Evolutionary conservation across 2,888 invertebrate genomes (phyloP).

Genomic region (Diabrotica balteata): DNA sequence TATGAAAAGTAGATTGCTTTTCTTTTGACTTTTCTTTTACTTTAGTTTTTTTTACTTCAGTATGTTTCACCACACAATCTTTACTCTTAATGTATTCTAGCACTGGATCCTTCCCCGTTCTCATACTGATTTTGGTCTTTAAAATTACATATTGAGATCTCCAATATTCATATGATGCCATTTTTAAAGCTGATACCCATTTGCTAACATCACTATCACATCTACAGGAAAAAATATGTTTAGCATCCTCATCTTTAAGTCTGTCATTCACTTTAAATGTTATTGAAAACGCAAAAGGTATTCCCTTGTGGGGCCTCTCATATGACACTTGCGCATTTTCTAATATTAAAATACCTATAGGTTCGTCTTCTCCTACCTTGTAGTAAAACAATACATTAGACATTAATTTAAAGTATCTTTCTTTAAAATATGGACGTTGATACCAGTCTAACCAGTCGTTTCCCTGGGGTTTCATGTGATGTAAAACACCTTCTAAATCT

Average conservation of each 20-base stretch:
- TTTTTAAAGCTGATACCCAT: slow-evolving; percentile 73
- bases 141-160: slow-evolving; percentile 69
- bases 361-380: slow-evolving; percentile 71
- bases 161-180: slow-evolving; percentile 77
- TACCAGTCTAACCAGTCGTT: slow-evolving; percentile 63
- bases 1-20: slow-evolving; percentile 54
- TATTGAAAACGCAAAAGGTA: slow-evolving; percentile 79
- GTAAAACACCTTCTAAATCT: slow-evolving; percentile 75
- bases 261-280: slow-evolving; percentile 69
- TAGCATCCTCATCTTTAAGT: slow-evolving; percentile 59
- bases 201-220: slow-evolving; percentile 74
- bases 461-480: slow-evolving; percentile 71
- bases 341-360: slow-evolving; percentile 76
- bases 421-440: slow-evolving; percentile 67
- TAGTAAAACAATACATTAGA: slow-evolving; percentile 81
- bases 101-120: slow-evolving; percentile 69
- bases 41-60: slow-evolving; percentile 46
- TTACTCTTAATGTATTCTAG: slow-evolving; percentile 54
- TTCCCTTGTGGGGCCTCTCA: slow-evolving; percentile 70
- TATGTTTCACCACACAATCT: slow-evolving; percentile 36
- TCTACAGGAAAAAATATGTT: slow-evolving; percentile 74
- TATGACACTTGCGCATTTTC: slow-evolving; percentile 76
- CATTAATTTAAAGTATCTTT: slow-evolving; percentile 78
- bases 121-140: slow-evolving; percentile 71
- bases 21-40: slow-evolving; percentile 49